These are phyloP conservation scores for Aurelia aurita DNA, from an alignment of 30 jellyfish, hydroid and myxozoan species.

Conservation along the genomic window DNA sequence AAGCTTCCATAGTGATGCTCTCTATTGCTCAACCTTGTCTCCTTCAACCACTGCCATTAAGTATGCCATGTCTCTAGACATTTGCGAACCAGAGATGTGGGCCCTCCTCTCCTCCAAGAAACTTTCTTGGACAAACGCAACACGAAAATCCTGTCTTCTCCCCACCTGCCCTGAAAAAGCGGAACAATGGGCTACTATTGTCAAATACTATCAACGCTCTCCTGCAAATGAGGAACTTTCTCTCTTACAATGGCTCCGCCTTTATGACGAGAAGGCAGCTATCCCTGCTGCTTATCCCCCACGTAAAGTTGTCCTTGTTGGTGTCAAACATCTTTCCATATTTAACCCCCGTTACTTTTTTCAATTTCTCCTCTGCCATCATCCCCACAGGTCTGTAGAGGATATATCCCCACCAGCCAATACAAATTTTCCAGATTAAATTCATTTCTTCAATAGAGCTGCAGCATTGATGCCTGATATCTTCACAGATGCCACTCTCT, in stretches of 20 bases:
- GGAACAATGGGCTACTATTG: background rate
- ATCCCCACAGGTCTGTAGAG: background rate
- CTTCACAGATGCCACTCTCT: background rate
- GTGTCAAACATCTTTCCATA: background rate
- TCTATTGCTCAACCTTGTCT: background rate
- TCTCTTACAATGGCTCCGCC: background rate
- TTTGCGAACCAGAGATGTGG: conserved; percentile 45
- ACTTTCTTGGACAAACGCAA: background rate
- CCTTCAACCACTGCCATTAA: conserved; percentile 4
- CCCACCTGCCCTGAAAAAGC: background rate
- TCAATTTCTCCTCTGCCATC: background rate
- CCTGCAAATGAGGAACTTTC: no score
- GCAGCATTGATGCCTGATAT: background rate
- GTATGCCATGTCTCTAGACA: background rate
- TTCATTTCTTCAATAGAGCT: background rate
- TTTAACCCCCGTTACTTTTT: conserved; percentile 8
- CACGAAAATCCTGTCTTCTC: background rate
- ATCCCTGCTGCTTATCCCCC: background rate
- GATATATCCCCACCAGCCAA: background rate
- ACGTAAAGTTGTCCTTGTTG: background rate
- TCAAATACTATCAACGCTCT: background rate
- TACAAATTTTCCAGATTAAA: background rate
- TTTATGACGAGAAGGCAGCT: background rate
- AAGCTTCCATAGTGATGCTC: conserved; percentile 1
- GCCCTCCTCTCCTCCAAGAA: background rate